These are phyloP conservation scores for Serinus canaria DNA, from an alignment of 2,113 vertebrate genomes.

Conservation along the genomic window DNA sequence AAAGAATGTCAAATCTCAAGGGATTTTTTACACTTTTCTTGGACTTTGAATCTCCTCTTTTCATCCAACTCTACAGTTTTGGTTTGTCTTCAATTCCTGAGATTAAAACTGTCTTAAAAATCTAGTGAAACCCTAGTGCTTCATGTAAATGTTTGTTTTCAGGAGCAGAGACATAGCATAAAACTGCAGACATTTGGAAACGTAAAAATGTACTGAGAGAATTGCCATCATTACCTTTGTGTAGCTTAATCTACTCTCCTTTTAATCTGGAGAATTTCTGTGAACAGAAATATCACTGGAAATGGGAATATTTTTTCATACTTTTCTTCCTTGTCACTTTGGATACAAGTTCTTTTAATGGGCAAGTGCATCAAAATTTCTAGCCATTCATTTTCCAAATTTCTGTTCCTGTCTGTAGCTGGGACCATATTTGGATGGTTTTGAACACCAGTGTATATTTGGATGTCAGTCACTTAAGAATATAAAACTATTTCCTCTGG, in stretches of 20 bases:
- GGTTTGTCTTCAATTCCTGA: background rate
- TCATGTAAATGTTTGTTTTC: background rate
- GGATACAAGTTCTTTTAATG: background rate
- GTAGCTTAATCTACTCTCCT: background rate
- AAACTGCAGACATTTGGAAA: background rate
- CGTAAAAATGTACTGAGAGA: background rate
- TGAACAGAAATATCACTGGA: background rate
- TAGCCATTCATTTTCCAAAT: background rate
- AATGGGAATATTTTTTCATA: background rate
- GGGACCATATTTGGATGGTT: background rate
- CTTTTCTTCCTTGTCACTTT: background rate
- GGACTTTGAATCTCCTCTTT: background rate
- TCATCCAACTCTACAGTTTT: background rate
- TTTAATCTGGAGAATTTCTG: background rate
- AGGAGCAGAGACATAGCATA: background rate
- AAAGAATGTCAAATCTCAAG: background rate
- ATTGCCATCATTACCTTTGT: background rate
- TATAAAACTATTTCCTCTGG: background rate
- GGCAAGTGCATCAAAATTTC: background rate
- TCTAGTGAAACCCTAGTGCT: background rate
- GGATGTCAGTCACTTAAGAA: background rate
- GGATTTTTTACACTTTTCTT: background rate
- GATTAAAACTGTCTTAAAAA: background rate
- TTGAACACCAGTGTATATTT: background rate
- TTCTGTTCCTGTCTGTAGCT: background rate